phyloP scores from a whole-genome alignment of 2,888 invertebrate species.

The Tenodera sinensis region DNA sequence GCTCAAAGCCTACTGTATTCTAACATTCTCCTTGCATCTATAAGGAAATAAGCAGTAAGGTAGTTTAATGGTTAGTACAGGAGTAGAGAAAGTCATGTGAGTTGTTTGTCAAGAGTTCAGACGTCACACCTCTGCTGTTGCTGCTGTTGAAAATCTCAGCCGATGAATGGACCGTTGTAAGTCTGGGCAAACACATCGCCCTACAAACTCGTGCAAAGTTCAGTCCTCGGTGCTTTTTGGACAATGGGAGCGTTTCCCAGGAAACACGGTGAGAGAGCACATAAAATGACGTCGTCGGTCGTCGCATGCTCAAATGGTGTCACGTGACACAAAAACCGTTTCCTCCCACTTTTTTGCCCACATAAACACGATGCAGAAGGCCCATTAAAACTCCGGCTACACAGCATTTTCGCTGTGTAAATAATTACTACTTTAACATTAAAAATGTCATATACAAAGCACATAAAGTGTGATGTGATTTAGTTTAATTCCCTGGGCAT shows the following conservation, averaged over 20 bases:
- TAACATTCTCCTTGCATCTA: too few relatives aligned
- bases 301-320: not conserved
- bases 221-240: not conserved
- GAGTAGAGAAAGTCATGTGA: too few relatives aligned
- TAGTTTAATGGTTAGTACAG: too few relatives aligned
- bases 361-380: not conserved
- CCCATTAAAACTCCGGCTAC: not conserved
- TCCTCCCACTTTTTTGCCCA: not conserved
- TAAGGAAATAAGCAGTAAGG: too few relatives aligned
- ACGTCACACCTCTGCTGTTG: too few relatives aligned
- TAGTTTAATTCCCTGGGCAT: not conserved
- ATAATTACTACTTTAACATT: not conserved
- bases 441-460: not conserved
- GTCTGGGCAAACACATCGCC: too few relatives aligned
- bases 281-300: conserved; percentile 7
- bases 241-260: not conserved
- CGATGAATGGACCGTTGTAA: too few relatives aligned
- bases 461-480: not conserved
- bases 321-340: not conserved
- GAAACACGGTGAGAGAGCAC: conserved; percentile 3
- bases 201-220: not conserved
- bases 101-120: too few relatives aligned
- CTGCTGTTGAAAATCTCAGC: too few relatives aligned
- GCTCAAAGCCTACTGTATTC: too few relatives aligned
- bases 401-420: not conserved